These are phyloP conservation scores for Heliangelus exortis DNA, from an alignment of 2,797 vertebrate genomes.

Conservation along the genomic window DNA sequence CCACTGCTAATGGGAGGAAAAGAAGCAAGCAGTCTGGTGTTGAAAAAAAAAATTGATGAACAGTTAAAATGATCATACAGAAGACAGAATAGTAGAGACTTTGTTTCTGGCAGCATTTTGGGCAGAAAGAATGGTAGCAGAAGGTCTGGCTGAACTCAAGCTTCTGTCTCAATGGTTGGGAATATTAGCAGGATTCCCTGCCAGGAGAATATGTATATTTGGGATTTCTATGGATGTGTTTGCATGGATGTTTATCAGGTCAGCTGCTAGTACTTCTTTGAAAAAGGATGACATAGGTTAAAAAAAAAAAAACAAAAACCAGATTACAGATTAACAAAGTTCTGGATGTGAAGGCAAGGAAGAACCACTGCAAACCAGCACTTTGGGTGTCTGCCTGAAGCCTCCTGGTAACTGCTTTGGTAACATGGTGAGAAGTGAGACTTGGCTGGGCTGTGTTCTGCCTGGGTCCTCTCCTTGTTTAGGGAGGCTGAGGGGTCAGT, in stretches of 20 bases:
- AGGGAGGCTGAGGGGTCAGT: background rate
- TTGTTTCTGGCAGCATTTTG: background rate
- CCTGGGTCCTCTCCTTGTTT: background rate
- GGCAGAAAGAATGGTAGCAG: background rate
- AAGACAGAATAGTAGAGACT: background rate
- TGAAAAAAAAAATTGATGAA: background rate
- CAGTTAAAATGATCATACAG: background rate
- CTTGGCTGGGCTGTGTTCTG: background rate
- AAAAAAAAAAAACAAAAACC: background rate
- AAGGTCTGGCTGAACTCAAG: background rate
- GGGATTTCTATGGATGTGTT: background rate
- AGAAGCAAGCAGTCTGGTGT: background rate
- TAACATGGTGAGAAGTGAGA: background rate
- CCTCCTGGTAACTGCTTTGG: background rate
- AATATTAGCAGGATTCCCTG: background rate
- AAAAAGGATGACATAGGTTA: background rate
- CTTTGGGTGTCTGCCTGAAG: background rate
- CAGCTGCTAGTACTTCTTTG: background rate
- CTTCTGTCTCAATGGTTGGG: background rate
- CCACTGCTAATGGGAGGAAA: background rate
- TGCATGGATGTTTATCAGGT: background rate
- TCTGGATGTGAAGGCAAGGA: background rate
- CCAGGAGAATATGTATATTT: fast-evolving
- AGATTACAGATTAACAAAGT: background rate
- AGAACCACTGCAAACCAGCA: fast-evolving